phyloP scores from a whole-genome alignment of 2,113 vertebrate species.

The Alethe diademata region DNA sequence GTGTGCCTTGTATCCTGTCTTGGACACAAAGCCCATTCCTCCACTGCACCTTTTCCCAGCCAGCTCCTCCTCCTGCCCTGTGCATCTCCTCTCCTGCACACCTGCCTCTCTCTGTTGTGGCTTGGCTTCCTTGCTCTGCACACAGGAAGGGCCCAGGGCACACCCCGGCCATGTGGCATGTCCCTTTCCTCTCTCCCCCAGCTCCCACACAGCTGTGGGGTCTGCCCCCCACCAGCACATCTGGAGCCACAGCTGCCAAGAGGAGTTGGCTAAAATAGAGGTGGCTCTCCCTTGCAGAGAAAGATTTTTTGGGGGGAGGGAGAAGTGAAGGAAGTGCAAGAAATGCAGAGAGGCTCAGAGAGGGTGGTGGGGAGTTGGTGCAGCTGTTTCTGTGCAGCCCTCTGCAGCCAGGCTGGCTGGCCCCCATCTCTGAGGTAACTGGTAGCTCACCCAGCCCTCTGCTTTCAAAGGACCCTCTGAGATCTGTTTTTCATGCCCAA shows the following conservation, averaged over 20 bases:
- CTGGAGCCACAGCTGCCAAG: slow-evolving; percentile 1
- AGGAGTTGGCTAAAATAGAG: rapidly evolving
- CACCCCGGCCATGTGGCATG: rapidly evolving
- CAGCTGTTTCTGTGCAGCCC: neutral
- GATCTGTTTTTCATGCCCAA: neutral
- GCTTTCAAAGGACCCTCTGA: neutral
- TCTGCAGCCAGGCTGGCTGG: neutral
- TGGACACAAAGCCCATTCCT: neutral
- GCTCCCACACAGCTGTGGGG: neutral
- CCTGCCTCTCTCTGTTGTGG: neutral
- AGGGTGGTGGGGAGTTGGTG: rapidly evolving
- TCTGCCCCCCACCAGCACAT: neutral
- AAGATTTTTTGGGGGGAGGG: rapidly evolving
- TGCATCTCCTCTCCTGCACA: neutral
- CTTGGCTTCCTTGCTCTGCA: neutral
- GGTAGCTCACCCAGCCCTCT: neutral
- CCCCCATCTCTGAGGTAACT: rapidly evolving
- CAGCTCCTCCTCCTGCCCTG: neutral
- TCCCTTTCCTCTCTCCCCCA: neutral
- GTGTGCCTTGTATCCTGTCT: neutral
- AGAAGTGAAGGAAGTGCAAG: neutral
- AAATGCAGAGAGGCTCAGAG: neutral
- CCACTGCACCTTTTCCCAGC: neutral
- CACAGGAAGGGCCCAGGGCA: neutral
- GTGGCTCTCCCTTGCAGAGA: neutral